These are phyloP conservation scores for Fregetta grallaria DNA, from an alignment of 2,113 vertebrate genomes.

Conservation along the genomic window DNA sequence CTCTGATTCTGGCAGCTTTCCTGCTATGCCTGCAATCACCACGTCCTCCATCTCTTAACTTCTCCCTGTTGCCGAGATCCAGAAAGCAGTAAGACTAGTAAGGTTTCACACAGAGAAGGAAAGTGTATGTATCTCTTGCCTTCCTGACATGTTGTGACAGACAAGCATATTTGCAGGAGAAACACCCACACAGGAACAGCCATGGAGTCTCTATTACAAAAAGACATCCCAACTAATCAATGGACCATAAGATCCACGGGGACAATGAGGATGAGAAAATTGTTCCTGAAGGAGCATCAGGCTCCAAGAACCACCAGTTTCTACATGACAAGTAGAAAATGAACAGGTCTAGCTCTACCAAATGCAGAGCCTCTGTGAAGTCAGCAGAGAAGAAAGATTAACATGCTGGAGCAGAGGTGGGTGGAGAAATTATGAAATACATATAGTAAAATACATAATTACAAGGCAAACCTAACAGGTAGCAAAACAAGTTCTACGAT, in stretches of 20 bases:
- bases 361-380: not conserved
- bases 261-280: not conserved
- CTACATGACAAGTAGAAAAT: not conserved
- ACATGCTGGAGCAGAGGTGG: constrained; percentile 39
- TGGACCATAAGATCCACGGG: fast-evolving
- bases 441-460: constrained; percentile 64
- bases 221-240: not conserved
- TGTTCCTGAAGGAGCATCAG: fast-evolving
- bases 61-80: constrained; percentile 38
- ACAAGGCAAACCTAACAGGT: constrained; percentile 55
- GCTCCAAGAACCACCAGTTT: not conserved
- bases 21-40: constrained; percentile 93
- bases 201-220: not conserved
- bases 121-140: not conserved
- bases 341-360: not conserved
- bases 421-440: constrained; percentile 62
- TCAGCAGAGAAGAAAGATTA: constrained; percentile 41
- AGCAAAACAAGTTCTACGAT: constrained; percentile 63
- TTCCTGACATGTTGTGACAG: constrained; percentile 14
- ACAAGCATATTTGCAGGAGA: not conserved
- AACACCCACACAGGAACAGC: constrained; percentile 36
- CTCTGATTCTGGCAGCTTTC: constrained; percentile 89
- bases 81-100: not conserved
- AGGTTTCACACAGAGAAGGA: not conserved
- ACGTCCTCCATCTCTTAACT: constrained; percentile 88